Percentiles rank a stretch among this genome's conserved stretches.
These are phyloP conservation scores for Drosophila maculinotata DNA, from an alignment of 2,888 invertebrate genomes.

Conservation along the genomic window DNA sequence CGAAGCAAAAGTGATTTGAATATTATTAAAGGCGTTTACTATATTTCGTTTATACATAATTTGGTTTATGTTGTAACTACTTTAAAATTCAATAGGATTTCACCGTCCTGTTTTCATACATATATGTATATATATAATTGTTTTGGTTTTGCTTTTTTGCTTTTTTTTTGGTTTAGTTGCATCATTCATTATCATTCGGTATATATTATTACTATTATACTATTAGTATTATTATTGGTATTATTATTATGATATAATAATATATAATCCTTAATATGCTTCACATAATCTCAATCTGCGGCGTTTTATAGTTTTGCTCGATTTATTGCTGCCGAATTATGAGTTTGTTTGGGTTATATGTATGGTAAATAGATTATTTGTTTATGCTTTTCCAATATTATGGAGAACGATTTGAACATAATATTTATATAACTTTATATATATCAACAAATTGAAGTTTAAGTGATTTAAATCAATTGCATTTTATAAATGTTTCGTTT, in stretches of 20 bases:
- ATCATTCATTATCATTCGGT: conserved; percentile 26
- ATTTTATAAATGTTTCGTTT: conserved; percentile 53
- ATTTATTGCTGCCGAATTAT: conserved; percentile 60
- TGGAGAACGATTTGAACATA: conserved; percentile 50
- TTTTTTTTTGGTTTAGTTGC: conserved; percentile 34
- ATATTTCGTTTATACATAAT: conserved; percentile 72
- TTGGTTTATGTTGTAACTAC: conserved; percentile 66
- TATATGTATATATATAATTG: conserved; percentile 20
- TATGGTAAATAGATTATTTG: conserved; percentile 38
- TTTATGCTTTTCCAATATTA: conserved; percentile 47
- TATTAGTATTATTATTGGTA: conserved; percentile 39
- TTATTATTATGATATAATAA: conserved; percentile 37
- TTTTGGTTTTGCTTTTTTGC: conserved; percentile 29
- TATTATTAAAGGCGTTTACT: conserved; percentile 75
- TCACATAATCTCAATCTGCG: conserved; percentile 39
- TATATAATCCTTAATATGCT: conserved; percentile 39
- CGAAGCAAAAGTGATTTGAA: conserved; percentile 76
- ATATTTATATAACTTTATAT: conserved; percentile 50
- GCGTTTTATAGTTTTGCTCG: conserved; percentile 39
- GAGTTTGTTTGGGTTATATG: conserved; percentile 31
- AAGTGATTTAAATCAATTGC: conserved; percentile 61
- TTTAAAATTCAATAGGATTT: conserved; percentile 77
- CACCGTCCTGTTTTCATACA: conserved; percentile 70
- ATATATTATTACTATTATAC: conserved; percentile 38
- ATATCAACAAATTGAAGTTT: conserved; percentile 67